A percentile compares a stretch with the other conserved stretches of the same genome.
Conservation (phyloP, 2,888 invertebrate species). For the Liopterus haemorrhoidalis region DNA sequence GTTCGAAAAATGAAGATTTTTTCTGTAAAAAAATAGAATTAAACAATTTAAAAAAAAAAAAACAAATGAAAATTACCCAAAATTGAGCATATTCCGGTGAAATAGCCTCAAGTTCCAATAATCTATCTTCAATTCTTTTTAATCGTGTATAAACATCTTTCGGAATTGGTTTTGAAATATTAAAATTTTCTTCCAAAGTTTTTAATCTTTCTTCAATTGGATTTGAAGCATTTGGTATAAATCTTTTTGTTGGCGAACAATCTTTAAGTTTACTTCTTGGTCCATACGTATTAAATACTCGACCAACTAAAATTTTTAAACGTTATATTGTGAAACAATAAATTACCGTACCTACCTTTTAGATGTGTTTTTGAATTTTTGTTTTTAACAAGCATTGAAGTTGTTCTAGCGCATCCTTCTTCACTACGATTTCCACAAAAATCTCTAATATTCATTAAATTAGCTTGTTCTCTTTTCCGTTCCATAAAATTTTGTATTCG, state of each 20-base stretch:
- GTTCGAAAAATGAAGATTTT: too few species aligned
- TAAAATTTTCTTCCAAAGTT: slow-evolving; percentile 59
- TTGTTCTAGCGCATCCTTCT: slow-evolving; percentile 68
- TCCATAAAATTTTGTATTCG: slow-evolving; percentile 70
- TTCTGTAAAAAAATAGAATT: too few species aligned
- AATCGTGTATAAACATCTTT: slow-evolving; percentile 62
- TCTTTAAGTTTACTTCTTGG: too few species aligned
- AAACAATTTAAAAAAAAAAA: too few species aligned
- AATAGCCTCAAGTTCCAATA: slow-evolving; percentile 65
- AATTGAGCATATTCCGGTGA: slow-evolving; percentile 77
- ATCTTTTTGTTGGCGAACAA: slow-evolving; percentile 45
- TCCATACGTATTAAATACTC: slow-evolving; percentile 65
- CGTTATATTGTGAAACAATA: neutral
- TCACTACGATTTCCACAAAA: slow-evolving; percentile 55
- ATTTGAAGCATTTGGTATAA: slow-evolving; percentile 46
- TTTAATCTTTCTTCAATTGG: slow-evolving; percentile 64
- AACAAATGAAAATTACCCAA: slow-evolving; percentile 58
- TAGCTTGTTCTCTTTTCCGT: slow-evolving; percentile 68
- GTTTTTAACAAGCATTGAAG: slow-evolving; percentile 64
- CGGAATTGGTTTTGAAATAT: slow-evolving; percentile 50
- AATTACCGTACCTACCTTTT: slow-evolving; percentile 53
- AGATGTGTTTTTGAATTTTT: slow-evolving; percentile 74
- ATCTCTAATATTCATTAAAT: slow-evolving; percentile 67
- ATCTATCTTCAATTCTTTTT: slow-evolving; percentile 67
- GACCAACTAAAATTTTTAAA: slow-evolving; percentile 52